Conservation (phyloP, 2,888 invertebrate species). For the Alloplasta piceator region DNA sequence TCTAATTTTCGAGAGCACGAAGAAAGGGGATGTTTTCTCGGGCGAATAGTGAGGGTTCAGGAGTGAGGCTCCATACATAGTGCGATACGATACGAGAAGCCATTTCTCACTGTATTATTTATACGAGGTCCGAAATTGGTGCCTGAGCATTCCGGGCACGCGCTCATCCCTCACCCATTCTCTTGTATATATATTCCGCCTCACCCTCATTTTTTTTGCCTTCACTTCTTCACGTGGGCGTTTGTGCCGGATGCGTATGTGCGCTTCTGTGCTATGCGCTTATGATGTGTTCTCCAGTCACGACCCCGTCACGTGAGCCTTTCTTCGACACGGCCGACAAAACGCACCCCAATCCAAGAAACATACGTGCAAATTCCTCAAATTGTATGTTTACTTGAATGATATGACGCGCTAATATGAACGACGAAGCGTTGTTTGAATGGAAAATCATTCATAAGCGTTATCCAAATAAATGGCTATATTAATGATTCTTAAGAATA, state of each 20-base stretch:
- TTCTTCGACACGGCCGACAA: slow-evolving; percentile 42
- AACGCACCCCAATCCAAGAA: slow-evolving; percentile 25
- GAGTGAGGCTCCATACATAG: slow-evolving; percentile 17
- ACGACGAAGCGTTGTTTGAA: too few relatives aligned
- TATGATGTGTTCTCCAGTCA: slow-evolving; percentile 23
- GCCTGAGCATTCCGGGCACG: slow-evolving; percentile 81
- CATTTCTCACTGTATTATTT: slow-evolving; percentile 81
- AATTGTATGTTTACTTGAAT: not conserved
- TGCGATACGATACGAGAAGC: slow-evolving; percentile 63
- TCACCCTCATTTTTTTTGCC: slow-evolving; percentile 28
- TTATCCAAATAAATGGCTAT: too few relatives aligned
- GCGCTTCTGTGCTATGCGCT: slow-evolving; percentile 41
- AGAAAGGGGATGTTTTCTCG: slow-evolving; percentile 69
- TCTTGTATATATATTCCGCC: slow-evolving; percentile 4
- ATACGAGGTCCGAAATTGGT: slow-evolving; percentile 80
- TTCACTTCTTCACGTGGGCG: slow-evolving; percentile 28
- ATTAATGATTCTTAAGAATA: too few relatives aligned
- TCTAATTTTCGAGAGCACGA: slow-evolving; percentile 78
- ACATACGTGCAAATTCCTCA: slow-evolving; percentile 39
- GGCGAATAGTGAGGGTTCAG: slow-evolving; percentile 69
- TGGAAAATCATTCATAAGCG: too few relatives aligned
- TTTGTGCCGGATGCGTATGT: slow-evolving; percentile 32
- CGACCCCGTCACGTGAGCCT: slow-evolving; percentile 51
- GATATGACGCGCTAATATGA: slow-evolving; percentile 39
- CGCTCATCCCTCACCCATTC: slow-evolving; percentile 71